phyloP scores from a whole-genome alignment of 2,797 vertebrate species.

The Adelosebastes latens region DNA sequence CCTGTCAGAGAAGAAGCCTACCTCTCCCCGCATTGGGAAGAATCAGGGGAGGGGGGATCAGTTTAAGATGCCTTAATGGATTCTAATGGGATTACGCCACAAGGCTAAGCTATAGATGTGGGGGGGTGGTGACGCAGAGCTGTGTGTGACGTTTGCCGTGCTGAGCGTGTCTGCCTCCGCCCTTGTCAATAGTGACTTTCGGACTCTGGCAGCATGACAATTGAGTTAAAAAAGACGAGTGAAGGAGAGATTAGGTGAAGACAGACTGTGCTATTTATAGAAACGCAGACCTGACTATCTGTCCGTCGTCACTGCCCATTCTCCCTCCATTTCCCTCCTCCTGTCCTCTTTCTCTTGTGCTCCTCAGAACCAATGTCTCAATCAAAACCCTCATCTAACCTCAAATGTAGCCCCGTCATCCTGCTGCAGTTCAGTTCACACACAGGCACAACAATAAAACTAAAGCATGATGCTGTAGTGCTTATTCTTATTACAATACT shows the following conservation, averaged over 20 bases:
- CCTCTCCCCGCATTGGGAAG: slow-evolving; percentile 45
- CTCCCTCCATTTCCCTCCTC: background rate
- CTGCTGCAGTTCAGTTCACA: slow-evolving; percentile 31
- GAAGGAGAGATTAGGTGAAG: slow-evolving; percentile 19
- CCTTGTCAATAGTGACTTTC: slow-evolving; percentile 19
- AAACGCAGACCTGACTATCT: slow-evolving; percentile 26
- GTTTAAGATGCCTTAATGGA: slow-evolving; percentile 69
- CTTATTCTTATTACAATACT: background rate
- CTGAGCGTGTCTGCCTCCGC: background rate
- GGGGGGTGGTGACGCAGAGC: slow-evolving; percentile 3
- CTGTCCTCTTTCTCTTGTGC: background rate
- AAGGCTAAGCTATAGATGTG: slow-evolving; percentile 51
- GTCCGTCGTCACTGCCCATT: background rate
- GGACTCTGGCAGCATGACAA: slow-evolving; percentile 4
- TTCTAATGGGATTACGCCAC: slow-evolving; percentile 74
- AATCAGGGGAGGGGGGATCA: slow-evolving; percentile 48
- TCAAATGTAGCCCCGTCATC: slow-evolving; percentile 30
- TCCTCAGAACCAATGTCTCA: background rate
- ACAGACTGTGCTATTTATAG: slow-evolving; percentile 55
- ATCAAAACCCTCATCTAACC: slow-evolving; percentile 28
- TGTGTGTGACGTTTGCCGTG: slow-evolving; percentile 17
- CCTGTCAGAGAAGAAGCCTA: slow-evolving; percentile 30
- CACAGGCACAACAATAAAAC: background rate
- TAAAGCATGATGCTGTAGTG: background rate
- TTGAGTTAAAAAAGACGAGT: slow-evolving; percentile 20